Percentiles rank a stretch among this genome's conserved stretches.
Evolutionary conservation across 2,113 vertebrate genomes (phyloP).

Genomic region (Chloebia gouldiae): DNA sequence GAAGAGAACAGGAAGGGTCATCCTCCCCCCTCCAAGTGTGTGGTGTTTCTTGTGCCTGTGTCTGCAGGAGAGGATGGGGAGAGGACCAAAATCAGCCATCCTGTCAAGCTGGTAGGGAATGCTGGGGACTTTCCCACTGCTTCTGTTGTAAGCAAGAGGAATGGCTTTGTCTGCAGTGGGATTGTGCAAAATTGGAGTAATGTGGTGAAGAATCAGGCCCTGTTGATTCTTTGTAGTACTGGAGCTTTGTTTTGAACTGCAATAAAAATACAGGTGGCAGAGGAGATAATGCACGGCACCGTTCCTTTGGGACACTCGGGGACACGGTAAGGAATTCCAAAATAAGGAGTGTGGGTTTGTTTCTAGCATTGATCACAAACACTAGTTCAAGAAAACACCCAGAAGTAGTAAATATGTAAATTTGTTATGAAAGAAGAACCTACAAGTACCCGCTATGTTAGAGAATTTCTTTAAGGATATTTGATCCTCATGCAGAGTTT

Average conservation of each 20-base stretch:
- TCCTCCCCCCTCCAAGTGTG: fast-evolving
- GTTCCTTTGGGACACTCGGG: constrained; percentile 9
- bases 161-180: background rate
- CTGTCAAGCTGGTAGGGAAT: fast-evolving
- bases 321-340: constrained; percentile 3
- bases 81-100: background rate
- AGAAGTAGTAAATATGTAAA: constrained; percentile 64
- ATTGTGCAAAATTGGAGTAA: background rate
- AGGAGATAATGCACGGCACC: constrained; percentile 31
- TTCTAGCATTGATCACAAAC: constrained; percentile 15
- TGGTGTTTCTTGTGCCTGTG: background rate
- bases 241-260: constrained; percentile 58
- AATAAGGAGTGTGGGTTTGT: background rate
- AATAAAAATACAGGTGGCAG: constrained; percentile 42
- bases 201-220: constrained; percentile 19
- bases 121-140: background rate
- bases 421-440: constrained; percentile 25
- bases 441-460: background rate
- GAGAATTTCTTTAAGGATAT: constrained; percentile 38
- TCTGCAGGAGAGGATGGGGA: background rate
- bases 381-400: constrained; percentile 51
- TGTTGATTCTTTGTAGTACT: background rate
- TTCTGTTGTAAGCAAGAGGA: background rate
- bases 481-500: constrained; percentile 29
- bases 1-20: background rate